These are phyloP conservation scores for Trochalopteron elliotii DNA, from an alignment of 2,113 vertebrate genomes.

Conservation along the genomic window DNA sequence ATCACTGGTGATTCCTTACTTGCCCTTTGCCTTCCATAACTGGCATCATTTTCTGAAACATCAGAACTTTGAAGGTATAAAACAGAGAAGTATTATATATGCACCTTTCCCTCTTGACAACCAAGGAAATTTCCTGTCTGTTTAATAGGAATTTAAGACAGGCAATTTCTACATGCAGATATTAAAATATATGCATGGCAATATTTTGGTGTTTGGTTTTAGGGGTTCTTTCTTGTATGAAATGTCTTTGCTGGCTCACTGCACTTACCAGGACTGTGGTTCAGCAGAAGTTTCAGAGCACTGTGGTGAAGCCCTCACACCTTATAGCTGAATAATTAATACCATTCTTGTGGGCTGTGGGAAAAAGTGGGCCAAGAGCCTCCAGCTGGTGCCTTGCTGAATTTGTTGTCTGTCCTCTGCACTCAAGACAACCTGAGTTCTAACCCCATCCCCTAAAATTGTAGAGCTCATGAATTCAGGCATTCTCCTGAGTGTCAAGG, in stretches of 20 bases:
- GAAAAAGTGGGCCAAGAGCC: neutral
- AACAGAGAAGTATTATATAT: neutral
- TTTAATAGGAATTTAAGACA: neutral
- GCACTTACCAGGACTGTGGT: neutral
- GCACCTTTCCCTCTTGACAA: neutral
- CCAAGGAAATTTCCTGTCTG: neutral
- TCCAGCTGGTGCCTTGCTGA: neutral
- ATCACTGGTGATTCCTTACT: neutral
- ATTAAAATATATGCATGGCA: neutral
- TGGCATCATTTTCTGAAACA: neutral
- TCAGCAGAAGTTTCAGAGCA: neutral
- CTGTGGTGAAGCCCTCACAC: rapidly evolving
- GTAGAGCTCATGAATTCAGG: neutral
- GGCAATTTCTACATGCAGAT: neutral
- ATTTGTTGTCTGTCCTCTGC: neutral
- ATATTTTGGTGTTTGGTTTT: neutral
- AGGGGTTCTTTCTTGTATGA: neutral
- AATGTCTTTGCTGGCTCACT: neutral
- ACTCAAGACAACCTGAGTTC: neutral
- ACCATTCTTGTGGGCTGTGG: neutral
- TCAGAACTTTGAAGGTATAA: neutral
- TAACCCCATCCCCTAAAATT: neutral
- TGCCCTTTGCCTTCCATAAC: neutral
- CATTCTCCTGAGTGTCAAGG: neutral
- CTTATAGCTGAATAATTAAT: neutral